Base-by-base conservation (phyloP, 2,888 invertebrate genomes). In the Dolichomitus sp. region DNA sequence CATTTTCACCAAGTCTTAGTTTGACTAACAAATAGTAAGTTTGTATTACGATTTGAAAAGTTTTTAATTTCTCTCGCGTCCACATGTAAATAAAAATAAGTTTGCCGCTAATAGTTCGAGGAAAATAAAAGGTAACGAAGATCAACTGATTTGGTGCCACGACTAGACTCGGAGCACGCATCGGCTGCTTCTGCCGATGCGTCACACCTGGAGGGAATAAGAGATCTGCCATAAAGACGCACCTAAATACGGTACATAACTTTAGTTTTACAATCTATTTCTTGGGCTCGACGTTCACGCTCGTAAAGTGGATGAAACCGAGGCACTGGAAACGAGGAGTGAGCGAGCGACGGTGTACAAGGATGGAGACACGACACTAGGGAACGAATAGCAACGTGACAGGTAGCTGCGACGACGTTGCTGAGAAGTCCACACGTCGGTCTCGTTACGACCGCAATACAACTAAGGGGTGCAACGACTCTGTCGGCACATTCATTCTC, bases 361-460 rank as follows among this genome's bases (percentile, higher is more conserved):
- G 14, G 5, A 14, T 12, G 19, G 30, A 59, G 59, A 33, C n/a
- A 27, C 42, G 40, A 57, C 42, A 33, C 45, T 37, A 19, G 30
- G 42, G 52, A n/a, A 59, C 59, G 59, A 30, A 45, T 45, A 48
- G 45, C 72, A 37, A 68, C 52, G 27, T 59, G 72, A 48, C 45
- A 17, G 45, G 59, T 45, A 45, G 45, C 33, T 30, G 57, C 45
- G 30, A 54, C 57, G 27, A 45, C 57, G 42, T 72, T 33, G 45
- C 59, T 27, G 45, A 40, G 42, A 72, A 72, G 72, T 42, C 59
- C 45, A 72, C 72, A 72, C 72, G 57, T 72, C 72, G 48, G 33
- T 59, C 59, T 59, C 45, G 42, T 72, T 69, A 72, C 72, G 72
- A 72, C 72, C 72, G 72, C 72, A 45, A 59, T 59, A 45, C 57